Percentiles rank a stretch among this genome's conserved stretches.
These are phyloP conservation scores for Montipora efflorescens DNA, from an alignment of 64 coral and sea anemone genomes.

Conservation along the genomic window DNA sequence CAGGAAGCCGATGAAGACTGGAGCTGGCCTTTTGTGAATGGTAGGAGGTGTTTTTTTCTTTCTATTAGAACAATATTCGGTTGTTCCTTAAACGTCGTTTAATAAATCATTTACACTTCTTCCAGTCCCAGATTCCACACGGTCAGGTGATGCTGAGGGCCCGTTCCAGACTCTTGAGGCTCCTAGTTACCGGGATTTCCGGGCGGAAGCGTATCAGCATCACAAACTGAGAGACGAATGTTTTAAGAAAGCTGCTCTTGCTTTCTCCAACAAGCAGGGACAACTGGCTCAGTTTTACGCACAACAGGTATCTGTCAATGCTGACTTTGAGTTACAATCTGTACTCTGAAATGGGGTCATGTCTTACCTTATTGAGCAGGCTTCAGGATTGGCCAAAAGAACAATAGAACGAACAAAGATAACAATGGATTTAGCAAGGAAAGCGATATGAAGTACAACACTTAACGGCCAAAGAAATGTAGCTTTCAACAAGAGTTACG, in stretches of 20 bases:
- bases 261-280: constrained; percentile 88
- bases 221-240: constrained; percentile 77
- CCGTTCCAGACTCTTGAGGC: constrained; percentile 75
- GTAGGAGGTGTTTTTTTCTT: background rate
- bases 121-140: background rate
- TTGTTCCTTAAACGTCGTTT: too few relatives aligned
- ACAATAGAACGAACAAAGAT: too few relatives aligned
- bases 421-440: too few relatives aligned
- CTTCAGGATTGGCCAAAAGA: too few relatives aligned
- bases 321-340: too few relatives aligned
- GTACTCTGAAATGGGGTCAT: too few relatives aligned
- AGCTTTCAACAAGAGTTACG: too few relatives aligned
- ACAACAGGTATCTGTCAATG: constrained; percentile 65
- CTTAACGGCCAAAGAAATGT: too few relatives aligned
- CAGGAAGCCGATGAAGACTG: constrained; percentile 38
- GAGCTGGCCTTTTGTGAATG: constrained; percentile 47
- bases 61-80: too few relatives aligned
- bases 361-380: too few relatives aligned
- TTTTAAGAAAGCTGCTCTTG: constrained; percentile 91
- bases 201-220: constrained; percentile 78
- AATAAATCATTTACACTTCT: background rate
- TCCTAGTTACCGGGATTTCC: constrained; percentile 79
- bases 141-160: background rate
- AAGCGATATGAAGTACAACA: too few relatives aligned
- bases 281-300: constrained; percentile 85